Evolutionary conservation across 2,113 vertebrate genomes (phyloP).

Genomic region (Pipra filicauda): DNA sequence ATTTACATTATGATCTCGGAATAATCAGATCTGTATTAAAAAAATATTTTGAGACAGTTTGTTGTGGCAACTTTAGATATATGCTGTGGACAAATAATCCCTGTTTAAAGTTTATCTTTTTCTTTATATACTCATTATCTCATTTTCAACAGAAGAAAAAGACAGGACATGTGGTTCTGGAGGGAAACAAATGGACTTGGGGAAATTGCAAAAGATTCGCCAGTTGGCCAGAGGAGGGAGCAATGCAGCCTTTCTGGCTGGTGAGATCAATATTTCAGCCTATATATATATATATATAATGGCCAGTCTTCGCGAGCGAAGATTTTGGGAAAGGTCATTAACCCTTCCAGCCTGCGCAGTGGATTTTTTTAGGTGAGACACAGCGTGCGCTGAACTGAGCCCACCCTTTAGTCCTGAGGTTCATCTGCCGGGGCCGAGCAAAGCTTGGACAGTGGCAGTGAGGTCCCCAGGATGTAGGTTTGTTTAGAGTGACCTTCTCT

Average conservation of each 20-base stretch:
- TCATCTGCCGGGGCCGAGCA: too few species aligned
- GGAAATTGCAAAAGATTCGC: background rate
- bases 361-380: too few species aligned
- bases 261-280: background rate
- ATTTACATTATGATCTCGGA: background rate
- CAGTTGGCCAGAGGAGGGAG: conserved; percentile 24
- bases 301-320: too few species aligned
- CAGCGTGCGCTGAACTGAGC: too few species aligned
- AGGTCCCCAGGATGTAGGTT: too few species aligned
- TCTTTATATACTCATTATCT: background rate
- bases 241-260: background rate
- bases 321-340: too few species aligned
- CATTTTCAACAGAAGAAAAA: background rate
- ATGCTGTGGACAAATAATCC: background rate
- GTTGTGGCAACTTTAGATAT: background rate
- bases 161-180: background rate
- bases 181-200: background rate
- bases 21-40: background rate
- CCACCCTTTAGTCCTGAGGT: too few species aligned
- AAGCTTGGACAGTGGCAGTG: too few species aligned
- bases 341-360: too few species aligned
- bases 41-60: background rate
- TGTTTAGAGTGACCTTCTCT: too few species aligned
- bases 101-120: background rate
- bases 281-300: too few species aligned